These are phyloP conservation scores for Dromius quadrimaculatus DNA, from an alignment of 2,888 invertebrate genomes.

Conservation along the genomic window DNA sequence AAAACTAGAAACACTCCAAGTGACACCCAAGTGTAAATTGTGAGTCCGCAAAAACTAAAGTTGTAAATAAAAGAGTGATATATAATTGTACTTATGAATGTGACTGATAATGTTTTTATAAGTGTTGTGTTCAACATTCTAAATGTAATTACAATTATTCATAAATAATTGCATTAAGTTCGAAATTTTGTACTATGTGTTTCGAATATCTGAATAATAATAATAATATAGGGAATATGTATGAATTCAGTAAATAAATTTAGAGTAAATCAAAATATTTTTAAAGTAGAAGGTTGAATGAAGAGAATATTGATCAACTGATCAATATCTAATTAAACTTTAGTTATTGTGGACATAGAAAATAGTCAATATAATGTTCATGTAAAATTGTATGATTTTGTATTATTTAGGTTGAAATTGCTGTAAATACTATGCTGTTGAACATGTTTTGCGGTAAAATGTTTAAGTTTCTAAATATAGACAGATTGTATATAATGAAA, in stretches of 20 bases:
- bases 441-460: background rate
- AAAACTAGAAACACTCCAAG: too few species aligned
- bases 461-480: background rate
- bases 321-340: constrained; percentile 33
- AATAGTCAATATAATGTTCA: constrained; percentile 51
- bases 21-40: too few species aligned
- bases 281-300: constrained; percentile 8
- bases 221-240: constrained; percentile 1
- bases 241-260: background rate
- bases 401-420: constrained; percentile 12
- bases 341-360: constrained; percentile 48
- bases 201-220: constrained; percentile 13
- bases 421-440: constrained; percentile 35
- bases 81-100: constrained; percentile 44
- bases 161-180: constrained; percentile 2
- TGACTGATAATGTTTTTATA: constrained; percentile 45
- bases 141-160: constrained; percentile 34
- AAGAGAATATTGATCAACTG: constrained; percentile 18
- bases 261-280: background rate
- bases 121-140: constrained; percentile 47
- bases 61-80: constrained; percentile 42
- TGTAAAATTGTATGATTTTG: constrained; percentile 32
- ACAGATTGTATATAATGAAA: constrained; percentile 42
- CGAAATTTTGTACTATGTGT: constrained; percentile 5
- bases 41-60: constrained; percentile 48